Base-by-base conservation (phyloP, 2,797 vertebrate genomes). In the Chaetodon trifasciatus region DNA sequence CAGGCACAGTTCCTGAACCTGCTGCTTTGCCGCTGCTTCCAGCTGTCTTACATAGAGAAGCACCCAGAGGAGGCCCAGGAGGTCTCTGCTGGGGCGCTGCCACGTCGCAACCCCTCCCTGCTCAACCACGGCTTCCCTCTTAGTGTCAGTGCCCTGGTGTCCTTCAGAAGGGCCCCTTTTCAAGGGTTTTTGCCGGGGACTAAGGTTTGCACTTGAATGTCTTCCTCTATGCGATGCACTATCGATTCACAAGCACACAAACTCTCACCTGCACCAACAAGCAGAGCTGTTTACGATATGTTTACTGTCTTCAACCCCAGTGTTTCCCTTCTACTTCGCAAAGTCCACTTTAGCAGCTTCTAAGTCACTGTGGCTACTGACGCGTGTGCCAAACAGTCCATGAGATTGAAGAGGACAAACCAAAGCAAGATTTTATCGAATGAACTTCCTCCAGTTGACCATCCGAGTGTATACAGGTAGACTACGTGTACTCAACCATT, bases 21-120 rank as follows among this genome's bases (percentile, higher is more conserved):
- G 90, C 91, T 99, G 84, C 95, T 99, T 56, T 98, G 97, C 92
- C 97, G 98, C 76, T 97, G 96, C 91, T 99, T 99, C 95, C 98
- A 99, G 94, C 93, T 99, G 9, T 93, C 85, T 11, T 97, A 98
- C 89, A 89, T 99, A 46, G 88, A 95, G 81, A 95, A 94, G 17
- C 97, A 99, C 71, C 98, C 97, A 0, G 97, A 97, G 64, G 95
- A 97, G 24, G 94, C 94, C 13, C 94, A 92, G 3, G 86, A 85
- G 7, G 76, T 89, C 52, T 66, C 86, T 0, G n/a, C 13, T 0
- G 87, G 82, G 52, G 68, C 90, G 15, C 16, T 72, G 64, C 93
- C 86, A 3, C 56, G 89, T 0, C 92, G 84, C 1, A 95, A 87
- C 44, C 95, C 94, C 0, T 94, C 97, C 0, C 95, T 98, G 21